Percentiles rank a stretch among this genome's conserved stretches.
phyloP scores from a whole-genome alignment of 2,797 vertebrate species.

The Chloroceryle amazona region DNA sequence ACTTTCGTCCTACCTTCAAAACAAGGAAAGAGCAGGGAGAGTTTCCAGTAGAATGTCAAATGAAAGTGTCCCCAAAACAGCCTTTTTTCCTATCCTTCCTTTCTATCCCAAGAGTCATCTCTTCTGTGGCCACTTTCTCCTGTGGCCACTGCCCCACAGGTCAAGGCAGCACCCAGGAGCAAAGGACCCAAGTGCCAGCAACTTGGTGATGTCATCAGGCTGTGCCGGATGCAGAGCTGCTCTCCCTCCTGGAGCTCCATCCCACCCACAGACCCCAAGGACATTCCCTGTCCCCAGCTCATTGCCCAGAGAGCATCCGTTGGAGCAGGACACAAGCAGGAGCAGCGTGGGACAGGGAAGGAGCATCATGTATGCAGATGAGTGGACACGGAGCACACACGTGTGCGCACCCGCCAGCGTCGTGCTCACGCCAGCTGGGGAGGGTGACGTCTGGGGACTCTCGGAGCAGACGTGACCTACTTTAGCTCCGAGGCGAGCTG shows the following conservation, averaged over 20 bases:
- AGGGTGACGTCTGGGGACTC: background rate
- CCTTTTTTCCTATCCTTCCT: background rate
- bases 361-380: rapidly evolving
- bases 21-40: background rate
- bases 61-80: background rate
- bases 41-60: background rate
- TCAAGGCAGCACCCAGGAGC: background rate
- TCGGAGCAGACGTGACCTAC: constrained; percentile 62
- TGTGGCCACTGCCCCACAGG: rapidly evolving
- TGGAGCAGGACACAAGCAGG: rapidly evolving
- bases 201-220: background rate
- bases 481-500: background rate
- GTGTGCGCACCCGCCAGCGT: rapidly evolving
- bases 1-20: background rate
- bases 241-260: background rate
- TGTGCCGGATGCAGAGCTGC: background rate
- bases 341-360: background rate
- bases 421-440: rapidly evolving
- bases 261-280: rapidly evolving
- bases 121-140: background rate
- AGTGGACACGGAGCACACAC: background rate
- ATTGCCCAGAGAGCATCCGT: rapidly evolving
- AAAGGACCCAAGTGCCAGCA: background rate
- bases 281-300: rapidly evolving
- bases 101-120: background rate